These are phyloP conservation scores for human DNA, from an alignment of 2,113 vertebrate genomes.

Conservation along the genomic window DNA sequence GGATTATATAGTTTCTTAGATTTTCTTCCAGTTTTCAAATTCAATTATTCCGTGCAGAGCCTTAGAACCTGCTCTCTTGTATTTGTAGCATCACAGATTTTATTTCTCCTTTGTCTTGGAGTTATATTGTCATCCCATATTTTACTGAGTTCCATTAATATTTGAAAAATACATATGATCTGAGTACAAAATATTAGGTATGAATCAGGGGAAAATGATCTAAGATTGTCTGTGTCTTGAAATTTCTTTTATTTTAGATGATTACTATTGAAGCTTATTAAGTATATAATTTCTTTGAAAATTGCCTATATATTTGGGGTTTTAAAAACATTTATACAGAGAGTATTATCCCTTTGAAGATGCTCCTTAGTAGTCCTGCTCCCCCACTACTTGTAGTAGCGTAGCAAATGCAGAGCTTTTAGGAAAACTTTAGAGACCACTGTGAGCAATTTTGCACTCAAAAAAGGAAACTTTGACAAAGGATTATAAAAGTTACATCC, in stretches of 20 bases:
- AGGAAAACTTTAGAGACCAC: background rate
- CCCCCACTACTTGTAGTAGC: background rate
- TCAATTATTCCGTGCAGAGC: background rate
- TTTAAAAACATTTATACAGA: background rate
- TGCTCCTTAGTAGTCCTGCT: background rate
- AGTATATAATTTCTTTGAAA: background rate
- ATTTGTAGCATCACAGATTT: background rate
- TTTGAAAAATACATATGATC: background rate
- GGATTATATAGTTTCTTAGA: background rate
- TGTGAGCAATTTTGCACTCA: background rate
- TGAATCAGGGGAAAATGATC: background rate
- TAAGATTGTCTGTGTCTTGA: background rate
- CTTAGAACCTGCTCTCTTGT: background rate
- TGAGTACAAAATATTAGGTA: background rate
- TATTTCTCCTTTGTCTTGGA: background rate
- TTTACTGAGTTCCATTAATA: background rate
- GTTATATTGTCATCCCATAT: background rate
- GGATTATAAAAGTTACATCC: no score
- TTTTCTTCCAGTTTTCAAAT: background rate
- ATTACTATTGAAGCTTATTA: background rate
- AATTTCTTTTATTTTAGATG: background rate
- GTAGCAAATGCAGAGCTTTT: background rate
- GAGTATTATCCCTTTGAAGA: background rate
- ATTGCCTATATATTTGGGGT: background rate
- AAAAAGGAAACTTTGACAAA: background rate